Conservation (phyloP, 2,888 invertebrate genomes). For the Xestia rhomboidea region DNA sequence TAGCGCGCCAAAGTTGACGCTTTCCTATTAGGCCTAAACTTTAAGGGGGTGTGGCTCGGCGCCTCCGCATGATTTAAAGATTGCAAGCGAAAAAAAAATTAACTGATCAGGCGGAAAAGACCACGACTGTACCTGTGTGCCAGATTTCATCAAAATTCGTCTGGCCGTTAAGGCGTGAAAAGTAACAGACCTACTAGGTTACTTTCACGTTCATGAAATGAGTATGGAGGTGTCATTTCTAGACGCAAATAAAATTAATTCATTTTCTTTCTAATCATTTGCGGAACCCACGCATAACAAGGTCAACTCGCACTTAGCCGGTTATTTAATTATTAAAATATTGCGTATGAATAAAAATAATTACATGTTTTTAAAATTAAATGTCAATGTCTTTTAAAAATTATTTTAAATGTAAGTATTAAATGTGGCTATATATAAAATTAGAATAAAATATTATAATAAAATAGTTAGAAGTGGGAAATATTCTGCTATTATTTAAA, state of each 20-base stretch:
- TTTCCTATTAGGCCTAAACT: too few relatives aligned
- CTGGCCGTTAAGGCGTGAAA: background rate
- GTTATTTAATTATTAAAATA: constrained; percentile 4
- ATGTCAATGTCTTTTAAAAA: constrained; percentile 25
- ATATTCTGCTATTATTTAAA: background rate
- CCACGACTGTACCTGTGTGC: too few relatives aligned
- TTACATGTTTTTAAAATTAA: background rate
- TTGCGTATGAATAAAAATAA: constrained; percentile 4
- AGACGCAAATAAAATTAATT: background rate
- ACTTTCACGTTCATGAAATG: background rate
- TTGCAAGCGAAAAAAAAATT: too few relatives aligned
- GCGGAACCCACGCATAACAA: background rate
- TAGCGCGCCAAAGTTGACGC: too few relatives aligned
- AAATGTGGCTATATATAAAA: background rate
- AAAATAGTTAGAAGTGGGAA: background rate
- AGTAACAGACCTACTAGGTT: background rate
- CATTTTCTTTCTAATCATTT: background rate
- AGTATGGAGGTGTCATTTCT: background rate
- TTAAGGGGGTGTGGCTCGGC: too few relatives aligned
- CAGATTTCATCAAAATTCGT: background rate
- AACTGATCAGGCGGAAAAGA: too few relatives aligned
- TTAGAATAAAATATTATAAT: background rate
- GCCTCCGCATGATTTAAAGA: too few relatives aligned
- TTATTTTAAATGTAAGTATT: background rate
- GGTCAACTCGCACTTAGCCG: background rate